A percentile compares a stretch with the other conserved stretches of the same genome.
Evolutionary conservation across 2,888 invertebrate species (phyloP).

Genomic region (Cremastobaeus sp.): DNA sequence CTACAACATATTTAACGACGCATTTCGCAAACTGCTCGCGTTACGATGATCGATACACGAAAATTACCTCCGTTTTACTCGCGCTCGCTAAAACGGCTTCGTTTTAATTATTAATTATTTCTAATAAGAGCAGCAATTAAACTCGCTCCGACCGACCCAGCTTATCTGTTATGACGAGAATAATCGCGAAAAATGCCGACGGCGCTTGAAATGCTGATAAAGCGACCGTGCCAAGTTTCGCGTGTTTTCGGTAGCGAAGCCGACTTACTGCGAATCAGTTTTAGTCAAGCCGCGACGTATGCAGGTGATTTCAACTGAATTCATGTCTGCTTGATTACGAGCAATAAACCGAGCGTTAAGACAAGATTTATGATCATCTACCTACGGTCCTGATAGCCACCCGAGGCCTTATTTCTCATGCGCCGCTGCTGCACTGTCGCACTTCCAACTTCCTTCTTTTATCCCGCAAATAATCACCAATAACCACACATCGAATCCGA

Average conservation of each 20-base stretch:
- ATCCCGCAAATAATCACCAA: slow-evolving; percentile 38
- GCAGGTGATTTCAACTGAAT: slow-evolving; percentile 77
- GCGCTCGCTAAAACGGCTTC: no score
- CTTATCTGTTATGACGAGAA: no score
- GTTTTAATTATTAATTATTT: no score
- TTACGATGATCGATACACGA: no score
- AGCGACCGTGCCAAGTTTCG: neutral
- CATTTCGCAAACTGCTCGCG: no score
- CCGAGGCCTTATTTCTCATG: slow-evolving; percentile 67
- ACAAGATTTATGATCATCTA: slow-evolving; percentile 76
- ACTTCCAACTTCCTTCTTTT: slow-evolving; percentile 22
- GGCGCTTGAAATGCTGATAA: no score
- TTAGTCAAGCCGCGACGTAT: slow-evolving; percentile 56
- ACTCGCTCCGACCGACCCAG: no score
- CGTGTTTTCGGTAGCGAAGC: slow-evolving; percentile 4
- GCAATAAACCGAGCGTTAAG: slow-evolving; percentile 78
- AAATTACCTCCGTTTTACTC: no score
- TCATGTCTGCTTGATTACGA: slow-evolving; percentile 78
- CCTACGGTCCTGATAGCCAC: slow-evolving; percentile 73
- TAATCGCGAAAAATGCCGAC: no score
- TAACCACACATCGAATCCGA: slow-evolving; percentile 31
- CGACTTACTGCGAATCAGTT: slow-evolving; percentile 9
- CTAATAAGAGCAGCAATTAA: no score
- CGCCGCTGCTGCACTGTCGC: slow-evolving; percentile 50
- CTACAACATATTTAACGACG: no score